A percentile compares a stretch with the other conserved stretches of the same genome.
These are phyloP conservation scores for Gryllus longicercus DNA, from an alignment of 2,888 invertebrate genomes.

Conservation along the genomic window DNA sequence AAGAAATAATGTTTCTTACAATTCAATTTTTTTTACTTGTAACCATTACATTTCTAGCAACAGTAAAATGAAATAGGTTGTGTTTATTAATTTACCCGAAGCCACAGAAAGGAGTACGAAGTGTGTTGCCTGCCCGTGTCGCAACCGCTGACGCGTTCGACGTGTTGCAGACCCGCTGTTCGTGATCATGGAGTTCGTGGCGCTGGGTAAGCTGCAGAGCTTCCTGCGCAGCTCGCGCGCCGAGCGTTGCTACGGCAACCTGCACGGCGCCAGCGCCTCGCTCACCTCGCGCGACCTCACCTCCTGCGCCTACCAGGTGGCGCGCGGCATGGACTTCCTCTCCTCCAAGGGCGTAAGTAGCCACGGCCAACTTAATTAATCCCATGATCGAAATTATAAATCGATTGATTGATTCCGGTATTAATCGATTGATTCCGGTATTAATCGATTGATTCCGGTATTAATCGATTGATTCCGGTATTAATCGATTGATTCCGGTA, in stretches of 20 bases:
- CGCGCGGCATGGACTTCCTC: slow-evolving; percentile 83
- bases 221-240: slow-evolving; percentile 82
- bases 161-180: slow-evolving; percentile 70
- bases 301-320: slow-evolving; percentile 87
- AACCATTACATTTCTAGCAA: no score
- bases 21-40: no score
- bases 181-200: slow-evolving; percentile 88
- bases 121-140: no score
- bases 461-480: no score
- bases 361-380: neutral
- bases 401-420: no score
- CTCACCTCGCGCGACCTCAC: slow-evolving; percentile 83
- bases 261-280: slow-evolving; percentile 70
- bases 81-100: no score
- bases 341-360: slow-evolving; percentile 73
- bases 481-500: no score
- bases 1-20: no score
- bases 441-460: no score
- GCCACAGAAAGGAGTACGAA: no score
- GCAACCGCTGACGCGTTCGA: neutral
- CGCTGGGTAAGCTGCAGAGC: slow-evolving; percentile 83
- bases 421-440: no score
- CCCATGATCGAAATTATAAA: neutral
- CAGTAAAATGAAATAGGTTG: no score
- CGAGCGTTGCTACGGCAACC: slow-evolving; percentile 75